These are phyloP conservation scores for Trachelus tabidus DNA, from an alignment of 2,888 invertebrate species.

Conservation along the genomic window DNA sequence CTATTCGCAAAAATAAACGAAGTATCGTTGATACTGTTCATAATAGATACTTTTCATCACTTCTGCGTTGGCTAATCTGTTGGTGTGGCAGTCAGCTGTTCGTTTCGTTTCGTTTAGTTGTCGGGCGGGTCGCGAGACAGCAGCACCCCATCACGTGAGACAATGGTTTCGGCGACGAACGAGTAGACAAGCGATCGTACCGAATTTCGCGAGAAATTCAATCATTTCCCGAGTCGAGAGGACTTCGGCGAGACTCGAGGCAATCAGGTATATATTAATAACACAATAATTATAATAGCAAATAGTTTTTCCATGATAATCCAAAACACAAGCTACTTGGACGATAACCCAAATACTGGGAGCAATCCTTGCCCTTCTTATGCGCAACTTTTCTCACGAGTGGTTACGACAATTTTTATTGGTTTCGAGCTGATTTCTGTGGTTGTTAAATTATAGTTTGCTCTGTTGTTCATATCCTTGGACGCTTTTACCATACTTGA, in stretches of 20 bases:
- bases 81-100: slow-evolving; percentile 45
- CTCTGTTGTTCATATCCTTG: neutral
- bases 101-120: slow-evolving; percentile 43
- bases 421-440: neutral
- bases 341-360: neutral
- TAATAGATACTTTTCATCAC: neutral
- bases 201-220: slow-evolving; percentile 45
- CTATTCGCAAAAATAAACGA: neutral
- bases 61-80: neutral
- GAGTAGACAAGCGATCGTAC: slow-evolving; percentile 40
- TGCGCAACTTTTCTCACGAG: neutral
- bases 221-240: slow-evolving; percentile 18
- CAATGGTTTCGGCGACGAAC: slow-evolving; percentile 49
- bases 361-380: neutral
- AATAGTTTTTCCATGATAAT: neutral
- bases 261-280: slow-evolving; percentile 14
- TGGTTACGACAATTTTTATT: neutral
- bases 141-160: slow-evolving; percentile 60
- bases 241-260: slow-evolving; percentile 9
- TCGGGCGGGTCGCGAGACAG: slow-evolving; percentile 55
- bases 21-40: neutral
- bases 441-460: neutral
- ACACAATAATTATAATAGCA: neutral
- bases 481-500: neutral
- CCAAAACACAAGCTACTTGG: neutral